A percentile compares a stretch with the other conserved stretches of the same genome.
These are phyloP conservation scores for Hafferia zeledoni DNA, from an alignment of 2,797 vertebrate genomes.

Conservation along the genomic window DNA sequence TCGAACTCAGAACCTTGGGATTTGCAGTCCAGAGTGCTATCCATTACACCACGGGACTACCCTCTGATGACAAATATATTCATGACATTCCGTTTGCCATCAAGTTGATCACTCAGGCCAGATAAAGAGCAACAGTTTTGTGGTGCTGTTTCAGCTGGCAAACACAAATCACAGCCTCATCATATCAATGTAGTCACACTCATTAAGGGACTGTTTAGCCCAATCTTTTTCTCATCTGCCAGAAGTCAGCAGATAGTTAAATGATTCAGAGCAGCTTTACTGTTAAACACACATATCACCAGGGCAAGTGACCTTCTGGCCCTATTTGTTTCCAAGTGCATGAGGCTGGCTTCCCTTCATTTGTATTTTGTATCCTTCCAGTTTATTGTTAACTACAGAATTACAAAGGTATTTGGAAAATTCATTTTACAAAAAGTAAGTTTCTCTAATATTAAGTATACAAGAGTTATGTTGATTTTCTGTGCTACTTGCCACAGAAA, in stretches of 20 bases:
- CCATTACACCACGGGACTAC: no score
- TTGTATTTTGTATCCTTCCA: background rate
- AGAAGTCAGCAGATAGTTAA: background rate
- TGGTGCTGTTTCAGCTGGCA: background rate
- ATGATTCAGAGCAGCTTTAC: background rate
- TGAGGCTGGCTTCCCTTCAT: background rate
- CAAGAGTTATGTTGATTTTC: background rate
- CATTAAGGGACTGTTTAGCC: background rate
- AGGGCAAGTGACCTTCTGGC: background rate
- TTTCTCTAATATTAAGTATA: background rate
- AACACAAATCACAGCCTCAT: background rate
- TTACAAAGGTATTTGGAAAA: background rate
- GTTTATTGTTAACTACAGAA: background rate
- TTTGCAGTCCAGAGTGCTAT: no score
- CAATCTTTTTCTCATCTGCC: background rate
- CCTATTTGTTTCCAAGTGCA: background rate
- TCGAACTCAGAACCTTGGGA: no score
- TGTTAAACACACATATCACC: background rate
- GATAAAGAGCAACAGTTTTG: constrained; percentile 4
- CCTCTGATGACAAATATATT: background rate
- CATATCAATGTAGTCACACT: background rate
- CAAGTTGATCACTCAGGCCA: constrained; percentile 21
- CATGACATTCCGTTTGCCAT: background rate
- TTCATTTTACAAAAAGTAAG: background rate
- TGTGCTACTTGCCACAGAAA: background rate